Evolutionary conservation across 2,797 vertebrate species (phyloP), one percentile per base, ranked within the genome.

Genomic region (Antennarius maculatus): DNA sequence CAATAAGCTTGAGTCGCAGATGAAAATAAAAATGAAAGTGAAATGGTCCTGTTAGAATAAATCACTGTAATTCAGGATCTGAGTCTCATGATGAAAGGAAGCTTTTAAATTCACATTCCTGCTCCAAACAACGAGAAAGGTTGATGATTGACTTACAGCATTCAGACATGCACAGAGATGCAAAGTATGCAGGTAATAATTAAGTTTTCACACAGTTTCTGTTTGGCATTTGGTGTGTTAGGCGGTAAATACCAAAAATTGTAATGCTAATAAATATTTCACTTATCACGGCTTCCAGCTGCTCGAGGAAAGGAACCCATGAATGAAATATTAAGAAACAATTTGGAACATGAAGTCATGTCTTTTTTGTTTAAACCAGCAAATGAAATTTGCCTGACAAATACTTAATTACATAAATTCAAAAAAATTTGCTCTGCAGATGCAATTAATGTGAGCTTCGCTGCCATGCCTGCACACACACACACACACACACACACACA

Each of bases 241-340:
- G 41, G 53, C 52, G 46, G 41, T 84, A 88, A 84, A 89, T 80
- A 83, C 82, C 79, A 79, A 71, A 75, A 58, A 16, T 27, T 66
- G 63, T 67, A 66, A 81, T 37, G 47, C 74, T 71, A 82, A 56
- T 88, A 82, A 88, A 88, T 41, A 47, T 77, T 74, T 85, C 63
- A 82, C 64, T 66, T 67, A 53, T 42, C 56, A 42, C 56, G 46
- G 61, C 66, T 66, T 57, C 54, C 16, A 63, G 64, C 57, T 28
- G 61, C 47, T 66, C 17, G 16, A 57, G 49, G 53, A 14, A 69
- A 65, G 27, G 34, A n/a, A 77, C 54, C 28, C 41, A n/a, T 2
- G 23, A 29, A 59, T 61, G 42, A 75, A 34, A 34, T 37, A 5
- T 12, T 13, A 56, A 58, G 47, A 37, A 49, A 23, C 49, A 43